Conservation (phyloP, 2,113 vertebrate genomes). For the Falco punctatus region DNA sequence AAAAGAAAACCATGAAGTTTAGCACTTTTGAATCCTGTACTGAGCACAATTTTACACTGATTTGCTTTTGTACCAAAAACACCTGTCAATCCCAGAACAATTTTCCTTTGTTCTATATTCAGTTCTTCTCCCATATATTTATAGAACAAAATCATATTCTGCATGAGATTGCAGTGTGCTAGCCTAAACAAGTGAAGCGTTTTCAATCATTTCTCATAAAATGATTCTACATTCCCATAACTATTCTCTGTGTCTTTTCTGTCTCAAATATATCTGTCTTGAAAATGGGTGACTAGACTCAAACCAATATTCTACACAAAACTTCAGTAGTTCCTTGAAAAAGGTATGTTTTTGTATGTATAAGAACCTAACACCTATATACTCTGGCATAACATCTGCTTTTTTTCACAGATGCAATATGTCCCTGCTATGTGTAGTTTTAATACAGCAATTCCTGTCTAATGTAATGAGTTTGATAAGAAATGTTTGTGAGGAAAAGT, state of each 20-base stretch:
- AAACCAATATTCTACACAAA: not conserved
- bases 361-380: not conserved
- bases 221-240: not conserved
- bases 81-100: not conserved
- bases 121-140: not conserved
- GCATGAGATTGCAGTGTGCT: not conserved
- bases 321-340: not conserved
- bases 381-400: not conserved
- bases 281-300: not conserved
- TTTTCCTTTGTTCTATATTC: conserved; percentile 17
- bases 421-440: not conserved
- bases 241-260: not conserved
- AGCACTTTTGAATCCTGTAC: not conserved
- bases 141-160: not conserved
- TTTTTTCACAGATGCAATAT: not conserved
- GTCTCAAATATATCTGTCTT: not conserved
- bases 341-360: fast-evolving
- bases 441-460: not conserved
- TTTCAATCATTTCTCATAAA: not conserved
- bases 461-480: not conserved
- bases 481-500: not conserved
- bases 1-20: not conserved
- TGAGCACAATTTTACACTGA: not conserved
- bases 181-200: not conserved
- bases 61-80: not conserved